A percentile compares a stretch with the other conserved stretches of the same genome.
Evolutionary conservation across 1,140 invertebrate genomes (phyloP).

Genomic region (Stegodyphus mimosarum): DNA sequence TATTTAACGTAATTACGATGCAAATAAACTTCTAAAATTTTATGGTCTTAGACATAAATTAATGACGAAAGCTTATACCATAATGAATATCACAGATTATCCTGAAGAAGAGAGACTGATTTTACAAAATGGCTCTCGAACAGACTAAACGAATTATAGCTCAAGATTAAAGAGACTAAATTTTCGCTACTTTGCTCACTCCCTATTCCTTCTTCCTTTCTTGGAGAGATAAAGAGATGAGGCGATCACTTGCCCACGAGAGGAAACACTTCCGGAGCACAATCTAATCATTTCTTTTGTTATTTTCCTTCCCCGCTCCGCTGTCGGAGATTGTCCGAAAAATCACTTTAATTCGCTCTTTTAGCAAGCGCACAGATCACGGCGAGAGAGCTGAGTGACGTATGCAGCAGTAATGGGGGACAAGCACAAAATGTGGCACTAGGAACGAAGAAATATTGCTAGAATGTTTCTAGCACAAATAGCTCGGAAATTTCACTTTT

Average conservation of each 20-base stretch:
- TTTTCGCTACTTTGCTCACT: neutral
- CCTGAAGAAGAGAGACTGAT: slow-evolving; percentile 1
- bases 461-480: no score
- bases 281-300: slow-evolving; percentile 56
- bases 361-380: slow-evolving; percentile 32
- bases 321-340: slow-evolving; percentile 52
- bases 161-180: slow-evolving; percentile 36
- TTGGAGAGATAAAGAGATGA: slow-evolving; percentile 36
- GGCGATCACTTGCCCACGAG: slow-evolving; percentile 28
- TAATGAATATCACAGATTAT: slow-evolving; percentile 37
- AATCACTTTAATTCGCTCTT: slow-evolving; percentile 61
- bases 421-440: neutral
- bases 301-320: slow-evolving; percentile 30
- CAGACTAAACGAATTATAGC: slow-evolving; percentile 50
- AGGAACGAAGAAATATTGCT: no score
- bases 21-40: neutral
- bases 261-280: slow-evolving; percentile 35
- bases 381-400: slow-evolving; percentile 37
- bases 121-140: slow-evolving; percentile 51
- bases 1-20: slow-evolving; percentile 27
- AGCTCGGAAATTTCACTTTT: no score
- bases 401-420: slow-evolving; percentile 5
- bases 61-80: slow-evolving; percentile 40
- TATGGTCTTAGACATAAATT: slow-evolving; percentile 14
- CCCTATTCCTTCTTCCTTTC: neutral